Percentiles rank a stretch among this genome's conserved stretches.
These are phyloP conservation scores for Microtus montanus DNA, from an alignment of 2,113 vertebrate species.

Conservation along the genomic window DNA sequence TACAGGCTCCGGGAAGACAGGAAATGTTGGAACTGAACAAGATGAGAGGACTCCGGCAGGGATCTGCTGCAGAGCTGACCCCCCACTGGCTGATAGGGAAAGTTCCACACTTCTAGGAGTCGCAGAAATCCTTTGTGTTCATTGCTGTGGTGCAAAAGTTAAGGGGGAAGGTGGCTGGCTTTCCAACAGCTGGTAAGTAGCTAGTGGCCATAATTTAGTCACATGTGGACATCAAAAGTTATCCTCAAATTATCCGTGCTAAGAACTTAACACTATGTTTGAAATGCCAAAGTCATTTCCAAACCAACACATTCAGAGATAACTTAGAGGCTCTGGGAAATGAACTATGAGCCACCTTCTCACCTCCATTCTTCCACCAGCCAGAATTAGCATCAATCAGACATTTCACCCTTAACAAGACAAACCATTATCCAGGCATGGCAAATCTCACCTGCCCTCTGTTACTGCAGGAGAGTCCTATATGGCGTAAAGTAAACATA, in stretches of 20 bases:
- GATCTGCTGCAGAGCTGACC: neutral
- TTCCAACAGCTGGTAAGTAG: neutral
- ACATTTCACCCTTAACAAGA: neutral
- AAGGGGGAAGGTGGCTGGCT: neutral
- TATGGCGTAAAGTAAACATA: neutral
- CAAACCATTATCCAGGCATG: neutral
- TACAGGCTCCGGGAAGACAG: neutral
- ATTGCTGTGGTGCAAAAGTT: neutral
- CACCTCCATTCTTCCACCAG: neutral
- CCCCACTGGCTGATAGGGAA: neutral
- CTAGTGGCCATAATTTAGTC: neutral
- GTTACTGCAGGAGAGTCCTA: neutral
- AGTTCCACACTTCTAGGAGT: neutral
- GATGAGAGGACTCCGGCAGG: too few relatives aligned
- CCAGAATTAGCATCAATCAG: neutral
- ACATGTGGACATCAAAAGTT: neutral
- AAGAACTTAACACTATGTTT: neutral
- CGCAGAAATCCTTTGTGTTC: neutral
- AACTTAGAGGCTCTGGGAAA: neutral
- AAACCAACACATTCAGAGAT: constrained; percentile 4
- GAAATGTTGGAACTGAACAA: neutral
- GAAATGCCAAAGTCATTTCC: neutral
- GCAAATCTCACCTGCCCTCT: neutral
- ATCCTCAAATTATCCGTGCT: neutral
- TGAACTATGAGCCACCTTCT: neutral